Base-by-base conservation (phyloP, 2,797 vertebrate species). In the Pelodytes ibericus region DNA sequence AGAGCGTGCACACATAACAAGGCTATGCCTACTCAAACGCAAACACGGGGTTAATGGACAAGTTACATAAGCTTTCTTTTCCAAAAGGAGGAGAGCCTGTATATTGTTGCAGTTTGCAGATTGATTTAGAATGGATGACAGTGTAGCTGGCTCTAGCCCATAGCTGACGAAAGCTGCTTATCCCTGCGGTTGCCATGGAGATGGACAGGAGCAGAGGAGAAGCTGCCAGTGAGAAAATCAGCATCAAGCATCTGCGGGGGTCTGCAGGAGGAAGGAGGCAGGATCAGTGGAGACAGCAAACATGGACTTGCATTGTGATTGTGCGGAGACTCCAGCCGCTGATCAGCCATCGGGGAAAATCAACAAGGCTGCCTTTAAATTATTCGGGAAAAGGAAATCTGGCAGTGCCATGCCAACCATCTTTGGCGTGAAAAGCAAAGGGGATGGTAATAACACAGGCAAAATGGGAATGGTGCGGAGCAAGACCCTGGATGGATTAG, bases 361-460 rank as follows among this genome's bases (percentile, higher is more conserved):
- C 85, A 98, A 97, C 91, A 98, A 94, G 90, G 94, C 97, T 11
- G 96, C 97, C 78, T 98, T 99, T 90, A 99, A 99, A 89, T 91
- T 99, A 84, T 99, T 99, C 80, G 94, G 93, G 84, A 96, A 94
- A 86, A 94, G 96, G 75, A 95, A 91, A 87, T 87, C 95, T 18
- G 95, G 96, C 60, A 86, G 91, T 6, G 89, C 94, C 79, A 92
- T 98, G 94, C 93, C 96, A 71, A 94, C 94, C 89, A 96, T 99
- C 88, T 99, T 99, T 85, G 95, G 95, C 82, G 92, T 98, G 88
- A 92, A 92, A 88, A 94, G 94, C 94, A 96, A 95, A 94, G 94
- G 93, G 79, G 94, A 93, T 11, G 92, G 89, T 74, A 94, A 90
- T 41, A 84, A 83, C 72, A 61, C 83, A 27, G 72, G 89, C 76